phyloP scores from a whole-genome alignment of 1,140 invertebrate genomes.

The Choristoneura fumiferana region DNA sequence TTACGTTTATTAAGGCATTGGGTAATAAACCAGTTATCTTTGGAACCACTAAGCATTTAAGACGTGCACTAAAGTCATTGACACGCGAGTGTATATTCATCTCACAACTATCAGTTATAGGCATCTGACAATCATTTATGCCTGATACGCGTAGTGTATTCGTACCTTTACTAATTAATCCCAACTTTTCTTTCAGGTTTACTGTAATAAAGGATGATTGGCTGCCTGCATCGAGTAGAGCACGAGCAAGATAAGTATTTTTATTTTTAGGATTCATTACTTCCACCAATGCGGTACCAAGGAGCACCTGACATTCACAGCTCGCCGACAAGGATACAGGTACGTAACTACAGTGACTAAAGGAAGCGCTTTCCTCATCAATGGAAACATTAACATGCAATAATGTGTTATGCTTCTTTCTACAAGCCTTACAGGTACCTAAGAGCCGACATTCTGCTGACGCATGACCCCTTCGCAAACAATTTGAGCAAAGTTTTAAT shows the following conservation, averaged over 20 bases:
- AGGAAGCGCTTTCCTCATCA: not conserved
- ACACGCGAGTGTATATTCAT: not conserved
- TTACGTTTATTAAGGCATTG: not conserved
- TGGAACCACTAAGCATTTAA: not conserved
- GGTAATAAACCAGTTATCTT: not conserved
- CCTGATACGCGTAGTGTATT: not conserved
- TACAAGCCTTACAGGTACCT: not conserved
- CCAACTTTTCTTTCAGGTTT: not conserved
- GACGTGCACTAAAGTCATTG: not conserved
- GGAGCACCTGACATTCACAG: conserved; percentile 2
- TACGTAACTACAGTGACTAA: not conserved
- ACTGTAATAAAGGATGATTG: conserved; percentile 10
- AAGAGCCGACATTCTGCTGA: not conserved
- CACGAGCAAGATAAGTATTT: not conserved
- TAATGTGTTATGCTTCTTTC: not conserved
- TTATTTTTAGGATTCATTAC: conserved; percentile 2
- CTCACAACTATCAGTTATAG: not conserved
- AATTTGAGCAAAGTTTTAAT: not conserved
- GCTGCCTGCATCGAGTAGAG: not conserved
- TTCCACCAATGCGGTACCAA: not conserved
- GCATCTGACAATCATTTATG: not conserved
- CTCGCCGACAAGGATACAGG: not conserved
- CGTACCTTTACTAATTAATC: not conserved
- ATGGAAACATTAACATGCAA: not conserved
- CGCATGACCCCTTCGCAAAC: too few relatives aligned